Conservation (phyloP, 1,140 invertebrate species). For the Acyrthosiphon pisum region DNA sequence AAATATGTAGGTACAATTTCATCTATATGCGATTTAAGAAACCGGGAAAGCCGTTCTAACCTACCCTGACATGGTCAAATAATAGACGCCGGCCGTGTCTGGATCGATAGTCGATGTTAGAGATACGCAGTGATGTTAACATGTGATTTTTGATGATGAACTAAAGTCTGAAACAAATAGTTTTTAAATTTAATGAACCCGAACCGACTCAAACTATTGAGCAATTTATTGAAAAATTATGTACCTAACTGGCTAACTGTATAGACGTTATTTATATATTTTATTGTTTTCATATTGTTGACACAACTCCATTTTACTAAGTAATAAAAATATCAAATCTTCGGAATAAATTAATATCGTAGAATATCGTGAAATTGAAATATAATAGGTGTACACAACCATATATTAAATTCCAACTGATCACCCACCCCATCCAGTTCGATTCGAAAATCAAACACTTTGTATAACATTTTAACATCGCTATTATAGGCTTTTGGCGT, state of each 20-base stretch:
- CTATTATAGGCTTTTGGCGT: neutral
- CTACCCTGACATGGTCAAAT: no score
- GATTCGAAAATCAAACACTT: neutral
- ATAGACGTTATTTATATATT: neutral
- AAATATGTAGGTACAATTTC: no score
- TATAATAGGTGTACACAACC: neutral
- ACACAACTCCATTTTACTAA: no score
- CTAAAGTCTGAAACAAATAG: no score
- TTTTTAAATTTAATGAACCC: neutral
- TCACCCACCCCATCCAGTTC: neutral
- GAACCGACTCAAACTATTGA: no score
- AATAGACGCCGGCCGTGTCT: no score
- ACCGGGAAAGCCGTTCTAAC: neutral
- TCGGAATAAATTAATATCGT: neutral
- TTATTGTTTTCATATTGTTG: neutral
- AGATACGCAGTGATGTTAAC: no score
- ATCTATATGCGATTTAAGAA: neutral
- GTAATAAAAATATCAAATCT: no score
- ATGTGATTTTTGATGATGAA: no score
- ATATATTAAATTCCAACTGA: neutral
- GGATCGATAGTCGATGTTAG: no score
- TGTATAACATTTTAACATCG: neutral
- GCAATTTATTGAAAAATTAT: no score
- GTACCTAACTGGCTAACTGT: no score
- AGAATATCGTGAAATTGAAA: neutral